Evolutionary conservation across 1,140 invertebrate genomes (phyloP).

Genomic region (Bombus balteatus): DNA sequence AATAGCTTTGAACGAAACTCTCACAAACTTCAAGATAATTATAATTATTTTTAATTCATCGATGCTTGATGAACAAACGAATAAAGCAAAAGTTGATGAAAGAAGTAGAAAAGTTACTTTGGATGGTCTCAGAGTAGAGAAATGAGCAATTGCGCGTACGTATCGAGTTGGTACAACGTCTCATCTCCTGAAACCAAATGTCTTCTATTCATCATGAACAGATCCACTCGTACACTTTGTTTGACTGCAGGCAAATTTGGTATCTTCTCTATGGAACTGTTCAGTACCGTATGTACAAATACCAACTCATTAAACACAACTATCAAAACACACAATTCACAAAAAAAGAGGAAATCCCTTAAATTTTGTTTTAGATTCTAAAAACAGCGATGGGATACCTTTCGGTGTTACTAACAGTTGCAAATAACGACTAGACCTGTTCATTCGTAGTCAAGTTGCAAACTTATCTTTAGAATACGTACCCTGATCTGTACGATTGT

Average conservation of each 20-base stretch:
- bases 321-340: background rate
- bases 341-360: background rate
- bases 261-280: slow-evolving; percentile 61
- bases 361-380: slow-evolving; percentile 46
- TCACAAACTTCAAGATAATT: no score
- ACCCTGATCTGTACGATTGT: background rate
- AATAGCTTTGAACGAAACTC: no score
- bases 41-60: no score
- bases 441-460: background rate
- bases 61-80: no score
- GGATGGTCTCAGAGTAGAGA: slow-evolving; percentile 39
- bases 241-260: slow-evolving; percentile 59
- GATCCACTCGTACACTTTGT: slow-evolving; percentile 41
- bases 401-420: slow-evolving; percentile 55
- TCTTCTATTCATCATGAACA: slow-evolving; percentile 55
- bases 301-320: background rate
- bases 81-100: background rate
- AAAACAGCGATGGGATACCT: slow-evolving; percentile 61
- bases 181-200: slow-evolving; percentile 40
- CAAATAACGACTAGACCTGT: background rate
- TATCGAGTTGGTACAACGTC: slow-evolving; percentile 61
- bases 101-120: background rate
- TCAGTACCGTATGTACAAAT: slow-evolving; percentile 51
- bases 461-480: background rate
- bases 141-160: slow-evolving; percentile 31